Evolutionary conservation across 2,888 invertebrate genomes (phyloP), one percentile per base, ranked within the genome.

Genomic region (Drosophila neonasuta): DNA sequence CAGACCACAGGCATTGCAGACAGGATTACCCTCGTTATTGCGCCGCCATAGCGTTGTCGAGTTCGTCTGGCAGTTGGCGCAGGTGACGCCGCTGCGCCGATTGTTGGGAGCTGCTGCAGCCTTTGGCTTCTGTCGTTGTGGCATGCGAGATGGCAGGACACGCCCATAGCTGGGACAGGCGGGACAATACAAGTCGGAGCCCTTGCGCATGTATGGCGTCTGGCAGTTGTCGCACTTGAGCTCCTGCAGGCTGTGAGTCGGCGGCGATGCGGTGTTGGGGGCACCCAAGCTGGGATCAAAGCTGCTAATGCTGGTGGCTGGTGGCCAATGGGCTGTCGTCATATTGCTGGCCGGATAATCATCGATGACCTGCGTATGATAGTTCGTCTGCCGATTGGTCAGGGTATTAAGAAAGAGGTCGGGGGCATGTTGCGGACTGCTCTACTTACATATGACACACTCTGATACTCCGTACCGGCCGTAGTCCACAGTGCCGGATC

Each of bases 21-120:
- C 92, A 89, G 96, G 96, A 90, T 96, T 95, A 9, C 96, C 96
- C 36, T 95, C 95, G 65, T 95, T 95, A 90, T 97, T 97, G 77
- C 96, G 92, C 63, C 97, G 93, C 97, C 97, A 97, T 36, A 96
- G 92, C 0, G 96, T 96, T 10, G 97, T 96, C 39, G 93, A 92
- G 65, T 92, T 93, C 15, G 93, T 93, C 17, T 92, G 92, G 84
- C 95, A 95, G 88, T 94, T 94, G 54, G 93, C 93, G 87, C 95
- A 95, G 58, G 79, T 86, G 3, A 91, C 89, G 7, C 91, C 91
- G 44, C 84, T 91, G 29, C 91, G 79, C 2, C 91, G 86, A 62
- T 88, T 91, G 50, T 89, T 90, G 36, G 89, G 80, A 6, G 88
- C 77, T 5, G 88, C 81, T 8, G 89, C 66, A 7, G 89, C 74